Evolutionary conservation across 2,888 invertebrate genomes (phyloP).

Genomic region (Tachina lurida): DNA sequence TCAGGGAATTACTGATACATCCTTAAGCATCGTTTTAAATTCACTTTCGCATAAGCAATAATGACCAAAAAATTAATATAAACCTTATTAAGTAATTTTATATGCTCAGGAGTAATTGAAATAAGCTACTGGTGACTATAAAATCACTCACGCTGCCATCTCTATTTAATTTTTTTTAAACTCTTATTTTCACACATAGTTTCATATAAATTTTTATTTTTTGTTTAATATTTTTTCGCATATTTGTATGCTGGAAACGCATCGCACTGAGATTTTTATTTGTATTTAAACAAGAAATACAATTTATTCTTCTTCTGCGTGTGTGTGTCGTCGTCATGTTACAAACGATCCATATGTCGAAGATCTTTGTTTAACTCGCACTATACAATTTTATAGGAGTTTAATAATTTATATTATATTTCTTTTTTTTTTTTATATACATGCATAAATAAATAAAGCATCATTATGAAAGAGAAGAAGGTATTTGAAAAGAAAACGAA

Average conservation of each 20-base stretch:
- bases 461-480: constrained; percentile 34
- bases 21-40: too few relatives aligned
- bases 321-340: constrained; percentile 28
- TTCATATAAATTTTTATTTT: not conserved
- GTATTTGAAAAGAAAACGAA: constrained; percentile 33
- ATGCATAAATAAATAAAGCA: constrained; percentile 19
- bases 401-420: constrained; percentile 37
- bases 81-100: too few relatives aligned
- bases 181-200: not conserved
- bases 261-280: constrained; percentile 16
- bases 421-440: constrained; percentile 7
- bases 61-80: too few relatives aligned
- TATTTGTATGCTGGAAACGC: not conserved
- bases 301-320: constrained; percentile 17
- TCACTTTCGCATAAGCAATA: too few relatives aligned
- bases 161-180: too few relatives aligned
- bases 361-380: constrained; percentile 19
- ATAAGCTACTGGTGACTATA: too few relatives aligned
- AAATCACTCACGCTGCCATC: too few relatives aligned
- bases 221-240: not conserved
- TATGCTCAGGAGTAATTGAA: too few relatives aligned
- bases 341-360: constrained; percentile 14
- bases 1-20: too few relatives aligned
- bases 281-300: constrained; percentile 28
- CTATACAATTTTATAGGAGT: constrained; percentile 37